These are phyloP conservation scores for Dryoscopus gambensis DNA, from an alignment of 2,113 vertebrate genomes.

Conservation along the genomic window DNA sequence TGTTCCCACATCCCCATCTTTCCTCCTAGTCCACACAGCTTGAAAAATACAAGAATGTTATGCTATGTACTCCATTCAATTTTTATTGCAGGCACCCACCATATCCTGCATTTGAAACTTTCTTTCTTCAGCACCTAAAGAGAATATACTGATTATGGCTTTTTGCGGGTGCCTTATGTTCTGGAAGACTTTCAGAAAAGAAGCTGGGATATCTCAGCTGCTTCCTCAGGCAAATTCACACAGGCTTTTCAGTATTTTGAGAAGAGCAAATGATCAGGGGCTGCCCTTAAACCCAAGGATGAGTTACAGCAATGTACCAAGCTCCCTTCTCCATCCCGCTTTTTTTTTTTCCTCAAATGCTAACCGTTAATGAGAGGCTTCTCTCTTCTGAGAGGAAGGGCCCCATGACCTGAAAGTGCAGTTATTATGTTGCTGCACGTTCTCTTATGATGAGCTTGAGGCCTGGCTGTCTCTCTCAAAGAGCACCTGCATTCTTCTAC, in stretches of 20 bases:
- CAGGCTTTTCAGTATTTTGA: neutral
- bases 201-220: neutral
- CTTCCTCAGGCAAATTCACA: neutral
- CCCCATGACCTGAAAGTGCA: neutral
- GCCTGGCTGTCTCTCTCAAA: neutral
- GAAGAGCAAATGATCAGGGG: neutral
- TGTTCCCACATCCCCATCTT: neutral
- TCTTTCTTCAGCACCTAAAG: neutral
- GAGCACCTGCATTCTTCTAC: neutral
- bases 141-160: neutral
- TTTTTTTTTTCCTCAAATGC: neutral
- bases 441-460: neutral
- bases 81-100: neutral
- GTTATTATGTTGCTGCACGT: too few species aligned
- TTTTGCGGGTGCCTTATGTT: neutral
- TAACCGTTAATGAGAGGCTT: neutral
- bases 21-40: neutral
- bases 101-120: neutral
- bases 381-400: neutral
- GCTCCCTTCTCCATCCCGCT: neutral
- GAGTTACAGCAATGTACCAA: neutral
- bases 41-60: neutral
- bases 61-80: neutral
- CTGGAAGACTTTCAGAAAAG: neutral
- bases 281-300: neutral